phyloP scores from a whole-genome alignment of 2,113 vertebrate species.

The Grammomys dolichurus region DNA sequence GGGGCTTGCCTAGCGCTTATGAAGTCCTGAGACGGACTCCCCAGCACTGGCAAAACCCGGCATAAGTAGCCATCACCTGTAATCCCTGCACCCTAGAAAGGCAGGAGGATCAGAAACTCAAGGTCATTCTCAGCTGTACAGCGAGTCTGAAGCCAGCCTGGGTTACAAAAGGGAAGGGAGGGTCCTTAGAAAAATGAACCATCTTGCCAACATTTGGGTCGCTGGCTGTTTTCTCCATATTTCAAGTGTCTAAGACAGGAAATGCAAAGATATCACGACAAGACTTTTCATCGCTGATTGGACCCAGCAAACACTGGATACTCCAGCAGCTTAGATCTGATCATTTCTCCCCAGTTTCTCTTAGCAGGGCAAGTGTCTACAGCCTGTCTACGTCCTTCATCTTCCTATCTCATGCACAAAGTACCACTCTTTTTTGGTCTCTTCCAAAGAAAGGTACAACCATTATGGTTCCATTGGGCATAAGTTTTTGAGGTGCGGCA shows the following conservation, averaged over 20 bases:
- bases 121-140: background rate
- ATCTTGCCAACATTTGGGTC: constrained; percentile 78
- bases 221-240: constrained; percentile 77
- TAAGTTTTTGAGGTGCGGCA: background rate
- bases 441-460: background rate
- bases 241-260: constrained; percentile 85
- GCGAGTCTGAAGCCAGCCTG: background rate
- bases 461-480: background rate
- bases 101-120: background rate
- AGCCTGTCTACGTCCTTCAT: background rate
- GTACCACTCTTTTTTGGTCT: background rate
- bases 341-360: constrained; percentile 11
- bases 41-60: too few species aligned
- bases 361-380: background rate
- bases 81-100: background rate
- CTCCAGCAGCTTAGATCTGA: constrained; percentile 57
- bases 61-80: too few species aligned
- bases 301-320: constrained; percentile 73
- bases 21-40: background rate
- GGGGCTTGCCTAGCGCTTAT: background rate
- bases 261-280: constrained; percentile 80
- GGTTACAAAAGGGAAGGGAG: background rate
- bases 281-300: constrained; percentile 82
- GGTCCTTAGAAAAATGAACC: constrained; percentile 60
- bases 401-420: constrained; percentile 8